Base-by-base conservation (phyloP, 2,888 invertebrate genomes). In the Caenorhabditis virilis region DNA sequence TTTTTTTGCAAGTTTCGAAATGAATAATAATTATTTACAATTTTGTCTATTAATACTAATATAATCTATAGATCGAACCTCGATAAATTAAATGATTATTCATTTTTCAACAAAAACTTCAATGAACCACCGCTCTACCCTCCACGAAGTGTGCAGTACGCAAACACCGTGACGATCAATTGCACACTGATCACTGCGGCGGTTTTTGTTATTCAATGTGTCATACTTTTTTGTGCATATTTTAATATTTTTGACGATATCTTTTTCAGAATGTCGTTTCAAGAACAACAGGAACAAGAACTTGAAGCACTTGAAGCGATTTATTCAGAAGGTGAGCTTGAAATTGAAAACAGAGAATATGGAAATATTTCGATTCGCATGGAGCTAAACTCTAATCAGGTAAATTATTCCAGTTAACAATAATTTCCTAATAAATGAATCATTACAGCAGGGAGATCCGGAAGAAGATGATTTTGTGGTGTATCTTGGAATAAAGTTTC, bases 251-350 rank as follows among this genome's bases (percentile, higher is more conserved):
- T 42, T 20, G 7, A 22, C 9, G 11, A 20, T 11, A 20, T 20
- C 13, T 7, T 39, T 39, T 39, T 39, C 3, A 23, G 45, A 45
- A 64, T 64, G 64, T 55, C 55, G 20, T 38, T 49, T 49, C 58
- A 57, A 43, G 75, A 75, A 45, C 70, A 75, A 38, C 75, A 75
- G 35, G 63, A 62, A 33, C 69, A 75, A 45, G 75, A 75, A 42
- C 52, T 75, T 18, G 72, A 72, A 39, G 72, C 75, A 11, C 55
- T 75, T 15, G 61, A 69, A 43, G 71, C 71, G 23, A 73, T 75
- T 55, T 75, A 73, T 54, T 61, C 57, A 16, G 71, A 69, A 22
- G 68, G 71, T 13, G 70, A 72, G 54, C 33, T 75, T 20, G 56
- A 62, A 16, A 50, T 67, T 25, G 27, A 45, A 20, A 51, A 45